Percentiles rank a stretch among this genome's conserved stretches.
Evolutionary conservation across 2,797 vertebrate genomes (phyloP).

Genomic region (Pseudomugil tenellus): DNA sequence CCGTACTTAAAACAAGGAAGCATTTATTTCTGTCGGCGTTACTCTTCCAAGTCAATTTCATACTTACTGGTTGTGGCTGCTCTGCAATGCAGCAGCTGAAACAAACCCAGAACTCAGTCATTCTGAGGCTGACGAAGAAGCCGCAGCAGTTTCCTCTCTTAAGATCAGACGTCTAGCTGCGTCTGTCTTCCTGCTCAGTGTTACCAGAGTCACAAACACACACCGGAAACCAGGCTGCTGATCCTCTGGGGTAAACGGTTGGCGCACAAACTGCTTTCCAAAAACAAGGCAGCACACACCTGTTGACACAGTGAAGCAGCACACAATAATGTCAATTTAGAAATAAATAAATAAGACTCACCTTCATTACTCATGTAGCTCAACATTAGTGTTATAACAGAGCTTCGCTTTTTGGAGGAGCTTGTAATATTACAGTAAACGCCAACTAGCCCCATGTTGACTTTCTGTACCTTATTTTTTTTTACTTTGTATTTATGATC

Average conservation of each 20-base stretch:
- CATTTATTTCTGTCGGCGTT: slow-evolving; percentile 12
- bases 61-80: slow-evolving; percentile 90
- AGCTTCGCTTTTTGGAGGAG: not conserved
- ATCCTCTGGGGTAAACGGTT: slow-evolving; percentile 45
- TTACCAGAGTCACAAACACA: slow-evolving; percentile 66
- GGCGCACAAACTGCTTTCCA: slow-evolving; percentile 40
- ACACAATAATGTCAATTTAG: slow-evolving; percentile 1
- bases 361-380: not conserved
- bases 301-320: slow-evolving; percentile 19
- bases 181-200: slow-evolving; percentile 74
- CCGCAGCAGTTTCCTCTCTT: slow-evolving; percentile 75
- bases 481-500: not conserved
- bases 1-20: not conserved
- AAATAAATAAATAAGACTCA: not conserved
- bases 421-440: not conserved
- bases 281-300: slow-evolving; percentile 35
- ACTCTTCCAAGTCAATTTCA: slow-evolving; percentile 4
- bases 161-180: slow-evolving; percentile 62
- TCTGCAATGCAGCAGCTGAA: slow-evolving; percentile 93
- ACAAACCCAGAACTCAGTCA: slow-evolving; percentile 94
- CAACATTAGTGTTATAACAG: not conserved
- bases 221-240: slow-evolving; percentile 61
- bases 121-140: slow-evolving; percentile 76
- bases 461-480: not conserved
- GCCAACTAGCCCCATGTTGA: not conserved